A percentile compares a stretch with the other conserved stretches of the same genome.
Evolutionary conservation across 2,888 invertebrate genomes (phyloP).

Genomic region (Lasioglossum zephyrum): DNA sequence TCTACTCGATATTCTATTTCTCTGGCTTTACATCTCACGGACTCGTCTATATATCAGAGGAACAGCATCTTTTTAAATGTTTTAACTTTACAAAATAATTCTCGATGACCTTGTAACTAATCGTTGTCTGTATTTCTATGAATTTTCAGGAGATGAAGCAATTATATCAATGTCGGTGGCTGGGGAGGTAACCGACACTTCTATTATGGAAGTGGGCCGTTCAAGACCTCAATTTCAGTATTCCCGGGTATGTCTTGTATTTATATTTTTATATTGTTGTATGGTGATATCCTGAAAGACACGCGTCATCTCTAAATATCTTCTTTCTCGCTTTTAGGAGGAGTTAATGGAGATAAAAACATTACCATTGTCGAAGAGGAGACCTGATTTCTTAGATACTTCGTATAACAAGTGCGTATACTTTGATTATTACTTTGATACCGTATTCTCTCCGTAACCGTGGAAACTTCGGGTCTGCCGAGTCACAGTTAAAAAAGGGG

Average conservation of each 20-base stretch:
- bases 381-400: constrained; percentile 89
- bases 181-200: constrained; percentile 83
- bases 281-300: neutral
- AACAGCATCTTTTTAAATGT: neutral
- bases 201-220: constrained; percentile 82
- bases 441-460: neutral
- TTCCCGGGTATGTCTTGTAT: constrained; percentile 75
- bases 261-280: neutral
- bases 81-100: neutral
- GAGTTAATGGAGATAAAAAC: constrained; percentile 90
- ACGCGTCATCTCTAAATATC: neutral
- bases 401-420: constrained; percentile 86
- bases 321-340: constrained; percentile 86
- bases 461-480: neutral
- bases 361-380: constrained; percentile 89
- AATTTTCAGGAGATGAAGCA: constrained; percentile 85
- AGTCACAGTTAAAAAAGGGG: too few relatives aligned
- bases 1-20: neutral
- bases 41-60: neutral
- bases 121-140: constrained; percentile 26
- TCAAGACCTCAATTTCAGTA: constrained; percentile 83
- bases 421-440: too few relatives aligned
- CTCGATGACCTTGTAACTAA: neutral
- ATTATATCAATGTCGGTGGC: constrained; percentile 85
- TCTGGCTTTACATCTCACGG: neutral